Base-by-base conservation (phyloP, 2,888 invertebrate species). In the Chalcis sispes region DNA sequence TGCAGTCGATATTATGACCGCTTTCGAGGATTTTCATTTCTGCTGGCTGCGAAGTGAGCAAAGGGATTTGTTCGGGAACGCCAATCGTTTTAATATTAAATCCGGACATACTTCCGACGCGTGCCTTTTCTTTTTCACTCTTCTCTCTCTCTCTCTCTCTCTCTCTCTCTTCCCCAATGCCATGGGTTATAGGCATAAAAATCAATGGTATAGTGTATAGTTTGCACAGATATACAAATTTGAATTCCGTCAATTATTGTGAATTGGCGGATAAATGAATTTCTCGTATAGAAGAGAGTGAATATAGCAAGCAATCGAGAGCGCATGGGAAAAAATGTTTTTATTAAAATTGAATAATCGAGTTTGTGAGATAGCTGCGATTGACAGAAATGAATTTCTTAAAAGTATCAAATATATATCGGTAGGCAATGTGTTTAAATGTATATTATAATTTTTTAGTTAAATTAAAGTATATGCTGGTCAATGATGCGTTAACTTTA, bases 171-270 rank as follows among this genome's bases (percentile, higher is more conserved):
- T n/a, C n/a, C n/a, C n/a, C n/a, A n/a, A n/a, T n/a, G n/a, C n/a
- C n/a, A 27, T 52, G 52, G 32, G 50, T 65, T 65, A 65, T 65
- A 65, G 65, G 65, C 65, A 65, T 29, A 65, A 65, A 65, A 65
- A 52, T 13, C 65, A n/a, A 65, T 64, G 32, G 18, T 0, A 25
- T 4, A 36, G 23, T 1, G 1, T 1, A 32, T 61, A 18, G 62
- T n/a, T 13, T 36, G 59, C 10, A 3, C 27, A 46, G 5, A n/a
- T 15, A 13, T 13, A 36, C 46, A 59, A 46, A 32, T 61, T 42
- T 48, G 48, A 36, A 59, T 69, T 29, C 18, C 54, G n/a, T 8
- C 10, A 0, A 36, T 36, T 4, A 36, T 36, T 4, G n/a, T n/a
- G 36, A 36, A 4, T 10, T 36, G 10, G 36, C 36, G 5, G 36